Evolutionary conservation across 2,797 vertebrate genomes (phyloP).

Genomic region (Malacoraja senta): DNA sequence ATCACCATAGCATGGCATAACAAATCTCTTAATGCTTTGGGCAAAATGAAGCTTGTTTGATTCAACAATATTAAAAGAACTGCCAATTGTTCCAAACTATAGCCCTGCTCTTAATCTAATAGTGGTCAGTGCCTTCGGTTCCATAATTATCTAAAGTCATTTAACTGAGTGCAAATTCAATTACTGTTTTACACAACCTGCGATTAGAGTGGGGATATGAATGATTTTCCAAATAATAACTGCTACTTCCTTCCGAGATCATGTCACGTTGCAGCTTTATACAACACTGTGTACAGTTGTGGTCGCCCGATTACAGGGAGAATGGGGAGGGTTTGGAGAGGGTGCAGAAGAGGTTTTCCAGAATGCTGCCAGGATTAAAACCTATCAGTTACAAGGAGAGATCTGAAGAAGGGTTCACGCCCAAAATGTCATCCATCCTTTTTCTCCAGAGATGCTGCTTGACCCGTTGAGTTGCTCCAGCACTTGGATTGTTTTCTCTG

Average conservation of each 20-base stretch:
- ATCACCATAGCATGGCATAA: not conserved
- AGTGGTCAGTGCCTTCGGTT: not conserved
- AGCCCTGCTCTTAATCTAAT: not conserved
- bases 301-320: too few relatives aligned
- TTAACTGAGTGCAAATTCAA: not conserved
- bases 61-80: not conserved
- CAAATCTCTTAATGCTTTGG: slow-evolving; percentile 6
- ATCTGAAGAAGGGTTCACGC: too few relatives aligned
- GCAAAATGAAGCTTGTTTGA: slow-evolving; percentile 10
- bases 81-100: not conserved
- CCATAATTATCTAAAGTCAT: not conserved
- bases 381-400: too few relatives aligned
- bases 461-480: too few relatives aligned
- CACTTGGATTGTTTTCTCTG: too few relatives aligned
- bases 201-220: not conserved
- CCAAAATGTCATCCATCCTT: too few relatives aligned
- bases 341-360: too few relatives aligned
- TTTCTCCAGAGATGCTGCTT: too few relatives aligned
- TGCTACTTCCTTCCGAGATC: not conserved
- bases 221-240: not conserved
- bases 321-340: too few relatives aligned
- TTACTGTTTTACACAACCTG: not conserved
- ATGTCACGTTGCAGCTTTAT: too few relatives aligned
- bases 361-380: too few relatives aligned
- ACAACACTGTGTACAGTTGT: too few relatives aligned